Evolutionary conservation across 2,113 vertebrate genomes (phyloP).

Genomic region (Apteryx mantelli): DNA sequence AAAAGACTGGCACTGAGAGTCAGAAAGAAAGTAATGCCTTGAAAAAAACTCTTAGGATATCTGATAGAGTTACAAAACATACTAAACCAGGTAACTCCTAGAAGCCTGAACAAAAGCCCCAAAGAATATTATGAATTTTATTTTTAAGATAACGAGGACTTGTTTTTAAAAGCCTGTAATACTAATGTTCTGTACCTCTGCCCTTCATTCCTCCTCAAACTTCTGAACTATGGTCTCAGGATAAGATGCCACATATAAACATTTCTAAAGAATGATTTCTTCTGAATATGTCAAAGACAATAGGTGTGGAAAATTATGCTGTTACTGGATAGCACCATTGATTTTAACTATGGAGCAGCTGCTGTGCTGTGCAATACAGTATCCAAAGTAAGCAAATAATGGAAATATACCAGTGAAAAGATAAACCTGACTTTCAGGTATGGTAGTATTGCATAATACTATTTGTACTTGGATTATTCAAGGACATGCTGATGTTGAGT

Average conservation of each 20-base stretch:
- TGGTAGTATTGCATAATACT: constrained; percentile 28
- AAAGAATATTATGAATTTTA: neutral
- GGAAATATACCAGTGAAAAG: constrained; percentile 59
- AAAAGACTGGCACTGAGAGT: neutral
- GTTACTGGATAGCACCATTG: neutral
- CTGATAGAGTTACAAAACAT: neutral
- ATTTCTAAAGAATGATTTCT: neutral
- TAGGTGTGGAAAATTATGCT: neutral
- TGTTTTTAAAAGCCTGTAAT: neutral
- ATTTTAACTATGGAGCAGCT: neutral
- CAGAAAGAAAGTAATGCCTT: neutral
- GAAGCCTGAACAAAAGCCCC: neutral
- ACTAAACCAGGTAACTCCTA: neutral
- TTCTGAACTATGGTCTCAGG: neutral
- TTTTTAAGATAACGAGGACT: neutral
- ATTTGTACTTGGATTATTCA: constrained; percentile 28
- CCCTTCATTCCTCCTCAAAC: neutral
- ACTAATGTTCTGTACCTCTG: neutral
- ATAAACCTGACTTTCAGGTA: constrained; percentile 59
- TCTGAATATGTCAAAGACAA: neutral
- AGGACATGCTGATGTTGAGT: constrained; percentile 31
- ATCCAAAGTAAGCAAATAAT: constrained; percentile 53
- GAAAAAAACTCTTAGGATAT: neutral
- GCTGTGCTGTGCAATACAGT: neutral
- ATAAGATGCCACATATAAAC: neutral